Evolutionary conservation across 1,140 invertebrate genomes (phyloP).

Genomic region (Drosophila micromelanica): DNA sequence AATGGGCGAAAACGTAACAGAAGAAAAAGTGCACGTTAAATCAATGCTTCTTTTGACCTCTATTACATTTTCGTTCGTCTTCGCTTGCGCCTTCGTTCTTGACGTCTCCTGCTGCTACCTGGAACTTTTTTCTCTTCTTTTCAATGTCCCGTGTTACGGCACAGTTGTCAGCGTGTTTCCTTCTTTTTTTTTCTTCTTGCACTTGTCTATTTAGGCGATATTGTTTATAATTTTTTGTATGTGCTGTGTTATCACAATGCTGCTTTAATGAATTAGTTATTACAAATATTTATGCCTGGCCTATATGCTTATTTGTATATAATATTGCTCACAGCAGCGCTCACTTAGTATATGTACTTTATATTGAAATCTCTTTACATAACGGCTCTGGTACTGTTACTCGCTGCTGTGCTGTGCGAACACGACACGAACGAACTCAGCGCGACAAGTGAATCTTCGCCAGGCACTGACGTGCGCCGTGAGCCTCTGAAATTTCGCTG

Average conservation of each 20-base stretch:
- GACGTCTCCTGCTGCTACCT: constrained; percentile 46
- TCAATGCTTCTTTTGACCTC: constrained; percentile 83
- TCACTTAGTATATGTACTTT: constrained; percentile 74
- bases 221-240: constrained; percentile 18
- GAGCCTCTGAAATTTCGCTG: constrained; percentile 77
- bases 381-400: constrained; percentile 55
- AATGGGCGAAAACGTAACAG: constrained; percentile 40
- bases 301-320: constrained; percentile 2
- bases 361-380: constrained; percentile 65
- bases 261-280: constrained; percentile 27
- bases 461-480: constrained; percentile 76
- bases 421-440: constrained; percentile 81
- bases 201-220: constrained; percentile 22
- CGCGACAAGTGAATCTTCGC: constrained; percentile 81
- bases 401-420: constrained; percentile 67
- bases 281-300: constrained; percentile 15
- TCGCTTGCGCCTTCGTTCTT: constrained; percentile 29
- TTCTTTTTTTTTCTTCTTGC: constrained; percentile 10
- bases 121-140: constrained; percentile 33
- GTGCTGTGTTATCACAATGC: constrained; percentile 44
- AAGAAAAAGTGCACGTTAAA: constrained; percentile 73
- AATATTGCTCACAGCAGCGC: constrained; percentile 54
- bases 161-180: constrained; percentile 43
- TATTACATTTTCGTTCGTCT: constrained; percentile 75
- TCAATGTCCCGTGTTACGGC: constrained; percentile 61